Evolutionary conservation across 2,888 invertebrate species (phyloP).

Genomic region (Tenthredo mesomela): DNA sequence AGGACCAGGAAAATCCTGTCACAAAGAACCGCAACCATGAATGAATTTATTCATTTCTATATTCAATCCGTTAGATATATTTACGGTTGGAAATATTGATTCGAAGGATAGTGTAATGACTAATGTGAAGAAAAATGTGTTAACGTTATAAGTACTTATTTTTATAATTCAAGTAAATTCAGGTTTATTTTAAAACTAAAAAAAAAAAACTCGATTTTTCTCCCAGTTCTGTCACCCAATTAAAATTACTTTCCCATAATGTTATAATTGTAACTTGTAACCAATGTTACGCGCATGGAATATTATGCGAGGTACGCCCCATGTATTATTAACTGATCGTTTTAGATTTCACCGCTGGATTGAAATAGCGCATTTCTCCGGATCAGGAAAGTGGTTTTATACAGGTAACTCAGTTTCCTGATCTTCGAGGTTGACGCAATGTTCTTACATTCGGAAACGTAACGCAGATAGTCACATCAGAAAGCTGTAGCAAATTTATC

Average conservation of each 20-base stretch:
- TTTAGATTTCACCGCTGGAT: conserved; percentile 31
- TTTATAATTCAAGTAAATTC: not conserved
- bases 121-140: conserved; percentile 1
- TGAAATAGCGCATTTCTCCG: conserved; percentile 66
- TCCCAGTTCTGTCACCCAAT: not conserved
- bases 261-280: not conserved
- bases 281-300: not conserved
- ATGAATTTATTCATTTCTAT: not conserved
- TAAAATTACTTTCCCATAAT: not conserved
- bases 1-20: conserved; percentile 55
- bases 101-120: not conserved
- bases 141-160: not conserved
- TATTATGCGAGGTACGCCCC: not conserved
- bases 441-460: conserved; percentile 10
- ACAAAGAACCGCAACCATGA: conserved; percentile 54
- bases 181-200: not conserved
- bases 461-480: conserved; percentile 21
- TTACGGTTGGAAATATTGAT: not conserved
- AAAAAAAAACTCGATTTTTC: not conserved
- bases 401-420: conserved; percentile 26
- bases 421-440: conserved; percentile 29
- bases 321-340: not conserved
- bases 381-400: conserved; percentile 68
- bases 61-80: not conserved
- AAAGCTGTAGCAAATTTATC: not conserved